Percentiles rank a stretch among this genome's conserved stretches.
phyloP scores from a whole-genome alignment of 2,888 invertebrate genomes.

The Steinernema scapterisci region DNA sequence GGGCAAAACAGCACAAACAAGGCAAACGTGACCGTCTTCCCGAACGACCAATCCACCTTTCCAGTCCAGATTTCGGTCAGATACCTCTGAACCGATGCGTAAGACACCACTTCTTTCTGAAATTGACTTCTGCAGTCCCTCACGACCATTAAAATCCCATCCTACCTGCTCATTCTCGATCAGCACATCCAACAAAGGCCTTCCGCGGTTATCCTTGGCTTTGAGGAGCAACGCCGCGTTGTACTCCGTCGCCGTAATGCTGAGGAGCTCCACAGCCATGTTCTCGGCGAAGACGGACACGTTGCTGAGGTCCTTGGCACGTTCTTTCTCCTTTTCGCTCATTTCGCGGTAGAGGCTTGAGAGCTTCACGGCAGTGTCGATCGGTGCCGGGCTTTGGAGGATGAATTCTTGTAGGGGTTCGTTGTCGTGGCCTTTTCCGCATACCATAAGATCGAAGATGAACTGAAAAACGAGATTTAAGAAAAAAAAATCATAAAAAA shows the following conservation, averaged over 20 bases:
- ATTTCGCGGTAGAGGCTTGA: conserved; percentile 79
- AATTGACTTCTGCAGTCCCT: too few relatives aligned
- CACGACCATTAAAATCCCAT: too few relatives aligned
- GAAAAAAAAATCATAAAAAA: not conserved
- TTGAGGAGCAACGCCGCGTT: conserved; percentile 92
- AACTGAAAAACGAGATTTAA: conserved; percentile 73
- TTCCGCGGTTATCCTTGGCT: conserved; percentile 89
- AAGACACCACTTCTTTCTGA: conserved; percentile 67
- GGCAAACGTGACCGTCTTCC: conserved; percentile 90
- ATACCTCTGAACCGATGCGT: conserved; percentile 70
- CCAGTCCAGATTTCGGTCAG: conserved; percentile 90
- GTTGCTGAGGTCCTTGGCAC: conserved; percentile 91
- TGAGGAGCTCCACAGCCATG: conserved; percentile 94
- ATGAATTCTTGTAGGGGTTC: conserved; percentile 96
- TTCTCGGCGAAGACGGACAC: conserved; percentile 94
- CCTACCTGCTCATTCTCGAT: conserved; percentile 98
- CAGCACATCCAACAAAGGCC: conserved; percentile 77
- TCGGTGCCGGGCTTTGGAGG: conserved; percentile 96
- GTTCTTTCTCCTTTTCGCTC: conserved; percentile 76
- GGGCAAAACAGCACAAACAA: conserved; percentile 90
- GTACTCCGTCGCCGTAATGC: conserved; percentile 70
- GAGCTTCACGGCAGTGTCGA: conserved; percentile 95
- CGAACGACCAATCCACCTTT: conserved; percentile 91
- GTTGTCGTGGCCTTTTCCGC: conserved; percentile 78
- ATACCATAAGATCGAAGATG: conserved; percentile 89